Conservation (phyloP, 2,888 invertebrate species). For the Trachelus tabidus region DNA sequence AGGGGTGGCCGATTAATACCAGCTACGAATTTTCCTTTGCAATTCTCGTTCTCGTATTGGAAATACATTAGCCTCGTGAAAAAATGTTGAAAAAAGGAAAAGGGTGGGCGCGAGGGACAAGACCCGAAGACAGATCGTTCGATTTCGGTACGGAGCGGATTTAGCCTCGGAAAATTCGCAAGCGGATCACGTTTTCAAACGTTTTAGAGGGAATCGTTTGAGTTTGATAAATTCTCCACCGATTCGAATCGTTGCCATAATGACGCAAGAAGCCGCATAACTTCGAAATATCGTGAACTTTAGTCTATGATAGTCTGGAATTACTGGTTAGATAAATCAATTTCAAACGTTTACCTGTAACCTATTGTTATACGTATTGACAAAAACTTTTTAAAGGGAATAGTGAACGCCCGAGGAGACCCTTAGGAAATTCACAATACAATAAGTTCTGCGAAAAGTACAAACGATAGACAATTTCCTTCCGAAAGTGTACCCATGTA, state of each 20-base stretch:
- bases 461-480: too few relatives aligned
- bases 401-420: too few relatives aligned
- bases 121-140: conserved; percentile 12
- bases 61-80: conserved; percentile 12
- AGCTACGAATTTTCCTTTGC: conserved; percentile 8
- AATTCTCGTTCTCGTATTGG: conserved; percentile 7
- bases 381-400: too few relatives aligned
- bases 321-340: too few relatives aligned
- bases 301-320: too few relatives aligned
- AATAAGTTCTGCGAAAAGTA: too few relatives aligned
- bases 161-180: conserved; percentile 25
- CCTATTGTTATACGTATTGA: too few relatives aligned
- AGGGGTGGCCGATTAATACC: conserved; percentile 8
- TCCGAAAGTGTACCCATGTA: too few relatives aligned
- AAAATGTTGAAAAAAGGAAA: neutral
- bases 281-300: neutral
- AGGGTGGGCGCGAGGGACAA: neutral
- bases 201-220: conserved; percentile 37
- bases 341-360: too few relatives aligned
- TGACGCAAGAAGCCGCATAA: neutral
- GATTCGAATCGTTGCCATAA: conserved; percentile 13
- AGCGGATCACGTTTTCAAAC: conserved; percentile 37
- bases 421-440: too few relatives aligned
- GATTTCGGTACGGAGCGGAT: conserved; percentile 7
- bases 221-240: conserved; percentile 38